Evolutionary conservation across 2,113 vertebrate species (phyloP).

Genomic region (Limnothrissa miodon): DNA sequence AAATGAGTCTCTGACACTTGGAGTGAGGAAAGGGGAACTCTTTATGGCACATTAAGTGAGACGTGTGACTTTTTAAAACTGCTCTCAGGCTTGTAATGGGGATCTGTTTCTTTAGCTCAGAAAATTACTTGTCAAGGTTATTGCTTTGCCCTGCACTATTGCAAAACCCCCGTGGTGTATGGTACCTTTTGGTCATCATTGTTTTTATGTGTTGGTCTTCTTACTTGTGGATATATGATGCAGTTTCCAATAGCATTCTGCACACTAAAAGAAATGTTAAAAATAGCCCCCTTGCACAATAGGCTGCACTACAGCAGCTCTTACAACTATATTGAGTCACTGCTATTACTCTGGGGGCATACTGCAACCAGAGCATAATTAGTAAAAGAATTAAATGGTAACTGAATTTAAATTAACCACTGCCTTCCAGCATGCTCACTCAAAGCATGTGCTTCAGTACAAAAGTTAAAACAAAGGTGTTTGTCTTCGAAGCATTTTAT

Average conservation of each 20-base stretch:
- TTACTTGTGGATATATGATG: conserved; percentile 9
- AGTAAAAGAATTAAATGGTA: conserved; percentile 24
- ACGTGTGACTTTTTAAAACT: conserved; percentile 8
- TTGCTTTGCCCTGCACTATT: not conserved
- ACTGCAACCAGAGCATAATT: conserved; percentile 28
- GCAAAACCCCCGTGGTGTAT: not conserved
- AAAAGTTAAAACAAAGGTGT: conserved; percentile 22
- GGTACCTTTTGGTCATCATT: not conserved
- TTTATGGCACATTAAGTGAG: conserved; percentile 12
- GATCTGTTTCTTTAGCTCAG: not conserved
- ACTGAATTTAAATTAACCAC: conserved; percentile 32
- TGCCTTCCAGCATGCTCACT: conserved; percentile 13
- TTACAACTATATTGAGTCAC: conserved; percentile 28
- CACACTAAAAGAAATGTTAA: not conserved
- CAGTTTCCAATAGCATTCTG: not conserved
- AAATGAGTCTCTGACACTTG: not conserved
- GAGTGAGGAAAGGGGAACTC: not conserved
- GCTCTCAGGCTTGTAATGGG: not conserved
- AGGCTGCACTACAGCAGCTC: not conserved
- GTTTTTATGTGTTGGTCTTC: not conserved
- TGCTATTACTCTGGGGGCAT: conserved; percentile 27
- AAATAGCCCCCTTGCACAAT: not conserved
- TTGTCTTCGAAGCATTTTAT: not conserved
- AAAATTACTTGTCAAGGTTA: conserved; percentile 16
- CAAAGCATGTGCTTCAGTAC: conserved; percentile 8